Evolutionary conservation across 2,888 invertebrate genomes (phyloP), one percentile per base, ranked within the genome.

Genomic region (Aelia acuminata): DNA sequence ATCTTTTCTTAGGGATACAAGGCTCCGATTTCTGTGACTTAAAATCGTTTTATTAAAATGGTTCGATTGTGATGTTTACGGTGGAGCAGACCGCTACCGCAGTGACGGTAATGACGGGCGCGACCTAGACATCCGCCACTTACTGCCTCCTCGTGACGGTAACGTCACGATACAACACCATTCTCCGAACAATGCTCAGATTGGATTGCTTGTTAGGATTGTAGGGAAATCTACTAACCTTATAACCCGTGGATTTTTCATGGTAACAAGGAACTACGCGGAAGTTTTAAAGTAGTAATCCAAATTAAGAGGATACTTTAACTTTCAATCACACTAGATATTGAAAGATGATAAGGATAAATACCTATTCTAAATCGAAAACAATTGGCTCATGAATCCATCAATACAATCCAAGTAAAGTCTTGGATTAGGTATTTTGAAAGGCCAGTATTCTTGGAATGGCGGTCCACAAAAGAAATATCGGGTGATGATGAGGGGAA

Each of bases 181-280:
- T 35, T 70, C 63, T 35, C 20, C 63, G 31, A 31, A 3, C 15
- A 31, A 31, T 63, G 31, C 1, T 31, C 5, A 63, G 63, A 57
- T 63, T 63, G 63, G 31, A 31, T 26, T 63, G 35, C 63, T 70
- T 70, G 63, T 70, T 70, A 70, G 18, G 63, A 20, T 35, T 70
- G 13, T 18, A 35, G 31, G 31, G 31, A 70, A 70, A 70, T 70
- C 18, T 70, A 2, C 31, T 35, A 10, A 4, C 2, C 18, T 70
- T 18, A 18, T 35, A 35, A 20, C 8, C n/a, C 7, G 1, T 26
- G 57, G 26, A 13, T 8, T 31, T 57, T 15, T 63, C 31, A 3
- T 20, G 5, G 15, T 63, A 63, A 31, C 63, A 15, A 63, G 63
- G 11, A 63, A 1, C 10, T 7, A 10, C 43, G 4, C 10, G 43